Evolutionary conservation across 2,888 invertebrate genomes (phyloP).

Genomic region (Drosophila recens): DNA sequence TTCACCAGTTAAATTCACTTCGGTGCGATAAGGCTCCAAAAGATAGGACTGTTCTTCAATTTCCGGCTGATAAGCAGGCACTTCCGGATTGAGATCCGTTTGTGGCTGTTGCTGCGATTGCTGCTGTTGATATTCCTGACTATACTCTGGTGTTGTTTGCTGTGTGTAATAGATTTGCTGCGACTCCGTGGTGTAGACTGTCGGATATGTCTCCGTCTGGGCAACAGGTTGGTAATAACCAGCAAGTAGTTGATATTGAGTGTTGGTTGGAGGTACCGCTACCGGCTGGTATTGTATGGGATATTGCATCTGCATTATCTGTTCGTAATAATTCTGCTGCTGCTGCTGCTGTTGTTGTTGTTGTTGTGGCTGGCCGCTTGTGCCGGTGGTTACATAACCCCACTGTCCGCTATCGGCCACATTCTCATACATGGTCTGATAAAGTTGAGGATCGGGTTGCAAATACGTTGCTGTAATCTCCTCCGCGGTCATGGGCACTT

Average conservation of each 20-base stretch:
- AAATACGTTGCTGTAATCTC: constrained; percentile 82
- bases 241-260: constrained; percentile 79
- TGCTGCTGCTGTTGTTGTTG: constrained; percentile 28
- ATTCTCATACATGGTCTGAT: constrained; percentile 82
- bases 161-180: constrained; percentile 74
- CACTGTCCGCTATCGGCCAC: constrained; percentile 81
- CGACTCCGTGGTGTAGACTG: constrained; percentile 68
- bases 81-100: constrained; percentile 40
- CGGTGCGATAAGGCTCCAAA: constrained; percentile 56
- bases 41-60: constrained; percentile 58
- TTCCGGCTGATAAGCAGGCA: constrained; percentile 52
- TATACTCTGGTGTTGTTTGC: constrained; percentile 49
- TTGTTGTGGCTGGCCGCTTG: constrained; percentile 36
- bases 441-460: constrained; percentile 81
- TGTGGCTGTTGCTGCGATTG: constrained; percentile 40
- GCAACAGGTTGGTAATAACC: constrained; percentile 79
- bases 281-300: constrained; percentile 80
- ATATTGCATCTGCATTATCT: constrained; percentile 83
- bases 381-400: constrained; percentile 55
- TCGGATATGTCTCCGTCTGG: constrained; percentile 68
- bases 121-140: constrained; percentile 50
- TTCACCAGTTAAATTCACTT: constrained; percentile 39
- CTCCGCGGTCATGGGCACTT: constrained; percentile 80
- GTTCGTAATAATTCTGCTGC: constrained; percentile 81
- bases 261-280: constrained; percentile 62